A percentile compares a stretch with the other conserved stretches of the same genome.
Conservation (phyloP, 2,888 invertebrate genomes). For the Ferdinandea cuprea region DNA sequence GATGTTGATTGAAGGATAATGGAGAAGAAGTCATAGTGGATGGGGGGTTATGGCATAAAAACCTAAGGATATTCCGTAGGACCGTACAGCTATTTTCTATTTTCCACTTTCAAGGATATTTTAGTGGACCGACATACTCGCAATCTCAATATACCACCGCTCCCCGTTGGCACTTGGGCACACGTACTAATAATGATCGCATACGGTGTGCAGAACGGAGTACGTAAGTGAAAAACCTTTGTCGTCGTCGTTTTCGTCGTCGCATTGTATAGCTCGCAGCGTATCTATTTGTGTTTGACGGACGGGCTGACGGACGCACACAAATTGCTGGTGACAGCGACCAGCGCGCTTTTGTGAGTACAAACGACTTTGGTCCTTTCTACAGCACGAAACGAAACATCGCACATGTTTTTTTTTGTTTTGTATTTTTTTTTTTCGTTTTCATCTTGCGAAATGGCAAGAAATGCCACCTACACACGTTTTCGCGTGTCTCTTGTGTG, state of each 20-base stretch:
- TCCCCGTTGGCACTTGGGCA: constrained; percentile 36
- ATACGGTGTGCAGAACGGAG: constrained; percentile 54
- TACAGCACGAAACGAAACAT: constrained; percentile 58
- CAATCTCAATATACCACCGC: constrained; percentile 37
- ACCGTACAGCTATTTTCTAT: constrained; percentile 63
- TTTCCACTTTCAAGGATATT: constrained; percentile 73
- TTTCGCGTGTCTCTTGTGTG: constrained; percentile 73
- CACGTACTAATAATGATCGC: constrained; percentile 70
- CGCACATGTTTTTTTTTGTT: constrained; percentile 42
- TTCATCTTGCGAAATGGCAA: constrained; percentile 70
- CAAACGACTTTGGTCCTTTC: constrained; percentile 63
- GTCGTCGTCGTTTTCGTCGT: constrained; percentile 39
- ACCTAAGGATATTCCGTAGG: constrained; percentile 67
- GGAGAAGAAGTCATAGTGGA: constrained; percentile 57
- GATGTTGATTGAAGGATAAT: constrained; percentile 74
- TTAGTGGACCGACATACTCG: constrained; percentile 63
- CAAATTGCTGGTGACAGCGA: constrained; percentile 73
- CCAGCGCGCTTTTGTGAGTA: constrained; percentile 67
- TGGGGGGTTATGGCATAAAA: constrained; percentile 43
- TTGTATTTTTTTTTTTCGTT: constrained; percentile 44
- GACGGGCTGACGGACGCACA: constrained; percentile 60
- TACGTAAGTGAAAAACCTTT: constrained; percentile 57
- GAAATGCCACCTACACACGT: constrained; percentile 74
- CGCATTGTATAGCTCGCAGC: constrained; percentile 40
- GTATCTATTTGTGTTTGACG: constrained; percentile 69